phyloP scores from a whole-genome alignment of 1,140 invertebrate species.

The Luehdorfia chinensis region DNA sequence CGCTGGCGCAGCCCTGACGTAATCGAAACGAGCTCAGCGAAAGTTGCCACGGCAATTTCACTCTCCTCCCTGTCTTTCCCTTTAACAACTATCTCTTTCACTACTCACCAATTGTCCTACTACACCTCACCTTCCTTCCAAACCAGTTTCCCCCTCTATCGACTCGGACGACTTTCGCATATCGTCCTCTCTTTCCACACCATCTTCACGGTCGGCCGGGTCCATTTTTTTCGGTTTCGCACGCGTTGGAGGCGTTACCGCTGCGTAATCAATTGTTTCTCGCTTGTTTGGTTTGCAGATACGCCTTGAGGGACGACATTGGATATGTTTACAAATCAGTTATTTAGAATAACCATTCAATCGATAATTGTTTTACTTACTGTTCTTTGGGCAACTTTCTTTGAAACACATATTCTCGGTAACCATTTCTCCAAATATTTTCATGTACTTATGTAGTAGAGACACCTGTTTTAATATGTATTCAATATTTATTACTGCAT shows the following conservation, averaged over 20 bases:
- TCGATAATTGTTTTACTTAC: slow-evolving; percentile 27
- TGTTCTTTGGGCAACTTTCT: too few species aligned
- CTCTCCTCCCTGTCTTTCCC: slow-evolving; percentile 61
- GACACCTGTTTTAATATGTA: too few species aligned
- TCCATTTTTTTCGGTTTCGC: slow-evolving; percentile 57
- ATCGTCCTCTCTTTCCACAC: slow-evolving; percentile 36
- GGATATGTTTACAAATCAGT: slow-evolving; percentile 16
- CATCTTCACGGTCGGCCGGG: slow-evolving; percentile 50
- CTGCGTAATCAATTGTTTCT: slow-evolving; percentile 57
- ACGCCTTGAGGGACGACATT: slow-evolving; percentile 27
- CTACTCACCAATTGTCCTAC: slow-evolving; percentile 19
- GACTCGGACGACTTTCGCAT: slow-evolving; percentile 26
- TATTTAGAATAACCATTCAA: slow-evolving; percentile 25
- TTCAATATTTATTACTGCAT: too few species aligned
- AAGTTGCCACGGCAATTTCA: slow-evolving; percentile 69
- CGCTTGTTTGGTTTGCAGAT: slow-evolving; percentile 33
- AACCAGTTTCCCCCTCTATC: slow-evolving; percentile 37
- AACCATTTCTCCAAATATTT: too few species aligned
- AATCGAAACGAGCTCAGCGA: slow-evolving; percentile 71
- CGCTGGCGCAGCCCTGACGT: slow-evolving; percentile 51
- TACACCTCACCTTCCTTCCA: slow-evolving; percentile 31
- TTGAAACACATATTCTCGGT: too few species aligned
- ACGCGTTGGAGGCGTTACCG: slow-evolving; percentile 52
- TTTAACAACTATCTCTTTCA: slow-evolving; percentile 40
- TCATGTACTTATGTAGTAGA: too few species aligned